Percentiles rank a stretch among this genome's conserved stretches.
These are phyloP conservation scores for Marcusenius ussheri DNA, from an alignment of 2,113 vertebrate species.

Conservation along the genomic window DNA sequence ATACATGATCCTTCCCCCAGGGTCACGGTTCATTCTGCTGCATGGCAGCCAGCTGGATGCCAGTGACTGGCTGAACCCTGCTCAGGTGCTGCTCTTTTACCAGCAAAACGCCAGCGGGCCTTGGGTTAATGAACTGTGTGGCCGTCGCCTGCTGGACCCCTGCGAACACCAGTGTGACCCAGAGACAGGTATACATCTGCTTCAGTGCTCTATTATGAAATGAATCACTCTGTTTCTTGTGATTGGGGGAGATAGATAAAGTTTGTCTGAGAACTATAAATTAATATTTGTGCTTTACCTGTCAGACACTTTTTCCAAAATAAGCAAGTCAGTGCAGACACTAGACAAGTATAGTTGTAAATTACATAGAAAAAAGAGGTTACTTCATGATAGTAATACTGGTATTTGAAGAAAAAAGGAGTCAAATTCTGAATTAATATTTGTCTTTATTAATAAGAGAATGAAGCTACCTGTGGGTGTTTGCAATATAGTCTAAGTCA, in stretches of 20 bases:
- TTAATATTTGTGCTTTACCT: not conserved
- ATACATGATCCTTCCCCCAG: conserved; percentile 45
- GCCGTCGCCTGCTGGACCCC: conserved; percentile 85
- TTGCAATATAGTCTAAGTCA: not conserved
- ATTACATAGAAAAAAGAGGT: not conserved
- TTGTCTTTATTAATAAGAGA: not conserved
- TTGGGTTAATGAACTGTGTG: conserved; percentile 88
- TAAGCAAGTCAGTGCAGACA: not conserved
- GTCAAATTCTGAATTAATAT: not conserved
- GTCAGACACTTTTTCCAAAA: not conserved
- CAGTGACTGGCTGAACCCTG: conserved; percentile 94
- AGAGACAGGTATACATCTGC: conserved; percentile 70
- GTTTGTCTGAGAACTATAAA: not conserved
- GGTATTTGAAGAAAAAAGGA: not conserved
- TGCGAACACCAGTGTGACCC: conserved; percentile 95
- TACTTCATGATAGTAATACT: not conserved
- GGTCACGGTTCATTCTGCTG: conserved; percentile 89
- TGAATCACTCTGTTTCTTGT: not conserved
- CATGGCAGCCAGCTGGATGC: conserved; percentile 94
- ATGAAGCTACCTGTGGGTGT: not conserved
- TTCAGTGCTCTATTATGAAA: not conserved
- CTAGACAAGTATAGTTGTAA: not conserved
- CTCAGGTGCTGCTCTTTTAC: conserved; percentile 88
- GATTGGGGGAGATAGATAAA: not conserved
- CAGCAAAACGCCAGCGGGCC: conserved; percentile 96